These are phyloP conservation scores for Zhuqinia jingwanae DNA, from an alignment of 2,888 invertebrate species.

Conservation along the genomic window DNA sequence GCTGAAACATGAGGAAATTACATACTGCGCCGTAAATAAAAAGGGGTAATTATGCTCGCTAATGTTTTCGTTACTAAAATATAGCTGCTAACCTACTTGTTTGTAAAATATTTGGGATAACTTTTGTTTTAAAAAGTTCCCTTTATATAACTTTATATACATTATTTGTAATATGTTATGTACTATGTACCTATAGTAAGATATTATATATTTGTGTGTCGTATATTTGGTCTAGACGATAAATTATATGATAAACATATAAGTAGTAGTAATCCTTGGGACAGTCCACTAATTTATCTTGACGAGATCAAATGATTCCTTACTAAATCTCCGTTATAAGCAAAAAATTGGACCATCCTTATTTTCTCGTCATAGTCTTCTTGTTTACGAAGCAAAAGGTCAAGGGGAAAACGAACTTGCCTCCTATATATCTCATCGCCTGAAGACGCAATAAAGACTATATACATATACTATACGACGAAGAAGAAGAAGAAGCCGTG, in stretches of 20 bases:
- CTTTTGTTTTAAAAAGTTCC: no score
- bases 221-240: neutral
- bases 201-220: no score
- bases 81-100: no score
- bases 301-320: constrained; percentile 47
- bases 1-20: no score
- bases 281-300: constrained; percentile 46
- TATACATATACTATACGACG: no score
- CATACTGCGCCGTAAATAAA: no score
- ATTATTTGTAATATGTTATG: no score
- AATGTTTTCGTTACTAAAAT: no score
- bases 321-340: constrained; percentile 48
- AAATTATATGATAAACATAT: constrained; percentile 14
- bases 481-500: constrained; percentile 7
- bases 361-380: constrained; percentile 54
- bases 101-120: no score
- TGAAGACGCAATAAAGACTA: neutral
- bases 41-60: no score
- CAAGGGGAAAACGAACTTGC: constrained; percentile 38
- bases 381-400: constrained; percentile 50
- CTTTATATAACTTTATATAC: no score
- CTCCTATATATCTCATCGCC: constrained; percentile 8
- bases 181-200: no score
- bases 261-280: constrained; percentile 9
- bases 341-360: constrained; percentile 47